Base-by-base conservation (phyloP, 2,888 invertebrate species). In the Choreutis nemorana region DNA sequence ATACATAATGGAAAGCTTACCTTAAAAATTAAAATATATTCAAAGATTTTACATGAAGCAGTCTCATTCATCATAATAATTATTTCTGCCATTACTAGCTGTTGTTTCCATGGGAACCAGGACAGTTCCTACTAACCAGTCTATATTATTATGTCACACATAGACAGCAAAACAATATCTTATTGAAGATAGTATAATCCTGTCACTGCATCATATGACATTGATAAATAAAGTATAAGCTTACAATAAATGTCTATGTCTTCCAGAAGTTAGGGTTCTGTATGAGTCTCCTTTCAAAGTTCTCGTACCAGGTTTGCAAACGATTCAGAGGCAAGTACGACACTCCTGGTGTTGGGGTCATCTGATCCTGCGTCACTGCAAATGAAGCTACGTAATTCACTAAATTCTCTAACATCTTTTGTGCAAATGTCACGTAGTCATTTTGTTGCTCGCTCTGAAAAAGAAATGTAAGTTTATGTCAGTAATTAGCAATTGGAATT, bases 221-320 rank as follows among this genome's bases (percentile, higher is more conserved):
- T n/a, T n/a, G n/a, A n/a, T n/a, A n/a, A n/a, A 25, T 5, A 4
- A 25, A 25, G 14, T 25, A 8, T 9, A 6, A 11, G 23, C n/a
- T n/a, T n/a, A n/a, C n/a, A n/a, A n/a, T n/a, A n/a, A n/a, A n/a
- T n/a, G n/a, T n/a, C 44, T 64, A 62, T 41, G 61, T 65, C 50
- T 87, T 93, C 97, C 97, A 97, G 63, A 97, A 97, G 57, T 94
- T 90, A 1, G 97, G 97, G 75, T 96, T 95, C 40, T 90, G 89
- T 43, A 88, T 86, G 37, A 97, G 73, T 44, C 94, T 82, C 45
- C 97, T 79, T 56, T 94, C 89, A 56, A 98, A 98, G 58, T 90
- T 97, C 39, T 88, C 87, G 56, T 92, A 98, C 98, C 98, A 99
- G 14, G 87, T 89, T 57, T 95, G 92, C 20, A 98, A 82, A 0